Evolutionary conservation across 2,888 invertebrate species (phyloP).

Genomic region (Malthinus seriepunctatus): DNA sequence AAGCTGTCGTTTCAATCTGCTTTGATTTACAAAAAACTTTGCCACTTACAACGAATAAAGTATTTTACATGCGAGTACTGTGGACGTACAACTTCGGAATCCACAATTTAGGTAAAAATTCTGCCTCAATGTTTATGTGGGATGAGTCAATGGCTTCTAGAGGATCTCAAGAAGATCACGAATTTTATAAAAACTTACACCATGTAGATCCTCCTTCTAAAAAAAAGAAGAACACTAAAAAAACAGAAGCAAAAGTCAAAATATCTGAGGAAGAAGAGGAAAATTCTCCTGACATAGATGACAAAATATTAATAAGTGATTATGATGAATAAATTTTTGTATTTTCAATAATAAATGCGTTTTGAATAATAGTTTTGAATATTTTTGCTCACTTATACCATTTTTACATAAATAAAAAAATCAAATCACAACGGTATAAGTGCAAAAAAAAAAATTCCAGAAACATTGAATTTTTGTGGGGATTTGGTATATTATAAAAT

Average conservation of each 20-base stretch:
- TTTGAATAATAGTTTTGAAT: background rate
- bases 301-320: background rate
- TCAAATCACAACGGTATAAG: background rate
- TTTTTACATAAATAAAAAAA: background rate
- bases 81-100: constrained; percentile 9
- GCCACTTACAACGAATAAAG: background rate
- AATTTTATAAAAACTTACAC: no score
- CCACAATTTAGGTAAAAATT: background rate
- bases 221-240: no score
- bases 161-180: constrained; percentile 2
- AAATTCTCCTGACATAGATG: no score
- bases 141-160: constrained; percentile 3
- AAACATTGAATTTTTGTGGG: no score
- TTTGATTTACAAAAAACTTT: constrained; percentile 12
- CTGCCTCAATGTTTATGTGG: constrained; percentile 3
- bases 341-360: background rate
- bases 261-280: no score
- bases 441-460: background rate
- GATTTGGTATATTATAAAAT: background rate
- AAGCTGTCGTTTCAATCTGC: background rate
- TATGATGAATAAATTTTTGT: background rate
- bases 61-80: background rate
- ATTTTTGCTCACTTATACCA: background rate
- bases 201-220: no score
- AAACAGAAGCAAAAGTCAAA: no score